Evolutionary conservation across 23 tunicate species (phyloP), one percentile per base, ranked within the genome.

Genomic region (Clavelina lepadiformis): DNA sequence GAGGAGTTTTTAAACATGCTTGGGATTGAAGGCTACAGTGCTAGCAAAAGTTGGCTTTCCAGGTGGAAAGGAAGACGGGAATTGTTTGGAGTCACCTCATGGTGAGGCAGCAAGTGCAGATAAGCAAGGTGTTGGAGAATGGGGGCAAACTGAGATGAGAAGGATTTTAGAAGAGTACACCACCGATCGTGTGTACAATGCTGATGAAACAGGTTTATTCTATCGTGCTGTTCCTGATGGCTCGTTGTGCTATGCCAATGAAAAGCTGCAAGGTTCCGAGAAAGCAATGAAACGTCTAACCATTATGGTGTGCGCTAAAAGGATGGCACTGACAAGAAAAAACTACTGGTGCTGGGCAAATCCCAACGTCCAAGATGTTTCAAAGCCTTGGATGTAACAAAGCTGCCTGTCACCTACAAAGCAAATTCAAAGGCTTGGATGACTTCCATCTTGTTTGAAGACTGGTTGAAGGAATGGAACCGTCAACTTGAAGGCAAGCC

Each of bases 391-490:
- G 65, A 59, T 28, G n/a, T 29, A 26, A 38, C 30, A 18, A 59
- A 59, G 22, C 22, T 28, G 35, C 65, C 65, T 59, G 65, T 59
- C 11, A 15, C 22, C 8, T 59, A 59, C 22, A 29, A 20, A 15
- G 65, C 65, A 59, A 59, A 59, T 59, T 7, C 35, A 5, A 59
- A 59, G 30, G 65, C 65, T 8, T 59, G 65, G 65, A 25, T 59
- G 35, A 59, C 65, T 26, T 36, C 37, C 18, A 38, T 59, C 22
- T 59, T 59, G 65, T 59, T 59, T 20, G n/a, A 27, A 6, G n/a
- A 59, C 7, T 59, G 65, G 65, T 18, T 59, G 65, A 11, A 23
- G 24, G 24, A 59, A 38, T 59, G 35, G 65, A 23, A 59, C 36
- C 20, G 23, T 8, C 65, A 6, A 18, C 25, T 20, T 13, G 6